A percentile compares a stretch with the other conserved stretches of the same genome.
phyloP scores from a whole-genome alignment of 2,888 invertebrate species.

The Cryptocheilus praepositus region DNA sequence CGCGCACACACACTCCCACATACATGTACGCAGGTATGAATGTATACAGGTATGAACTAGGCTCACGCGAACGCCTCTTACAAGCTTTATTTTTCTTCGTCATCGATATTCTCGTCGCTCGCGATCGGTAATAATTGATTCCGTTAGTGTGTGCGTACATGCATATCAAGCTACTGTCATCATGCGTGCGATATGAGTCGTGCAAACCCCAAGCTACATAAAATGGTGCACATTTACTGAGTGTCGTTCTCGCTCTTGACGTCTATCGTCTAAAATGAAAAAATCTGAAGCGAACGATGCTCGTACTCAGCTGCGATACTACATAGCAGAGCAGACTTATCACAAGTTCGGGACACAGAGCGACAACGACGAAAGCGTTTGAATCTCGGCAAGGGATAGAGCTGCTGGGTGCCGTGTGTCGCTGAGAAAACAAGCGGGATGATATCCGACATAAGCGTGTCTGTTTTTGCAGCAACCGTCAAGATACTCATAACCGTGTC shows the following conservation, averaged over 20 bases:
- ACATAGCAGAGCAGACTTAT: too few species aligned
- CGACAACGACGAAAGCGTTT: constrained; percentile 8
- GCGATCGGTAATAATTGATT: not conserved
- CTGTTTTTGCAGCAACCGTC: too few species aligned
- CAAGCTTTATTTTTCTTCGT: constrained; percentile 66
- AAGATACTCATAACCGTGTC: constrained; percentile 20
- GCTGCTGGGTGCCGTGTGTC: constrained; percentile 4
- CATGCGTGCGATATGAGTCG: constrained; percentile 37
- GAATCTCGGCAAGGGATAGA: not conserved
- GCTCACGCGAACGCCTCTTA: constrained; percentile 19
- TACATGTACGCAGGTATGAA: constrained; percentile 36
- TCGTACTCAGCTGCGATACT: too few species aligned
- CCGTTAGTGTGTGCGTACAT: constrained; percentile 1
- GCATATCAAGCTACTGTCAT: constrained; percentile 23
- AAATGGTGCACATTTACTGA: too few species aligned
- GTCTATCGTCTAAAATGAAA: too few species aligned
- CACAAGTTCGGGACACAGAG: not conserved
- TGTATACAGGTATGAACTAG: constrained; percentile 27
- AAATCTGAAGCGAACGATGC: too few species aligned
- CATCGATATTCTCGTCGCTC: constrained; percentile 4
- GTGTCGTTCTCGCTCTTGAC: constrained; percentile 10
- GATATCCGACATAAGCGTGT: too few species aligned
- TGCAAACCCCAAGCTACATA: constrained; percentile 18
- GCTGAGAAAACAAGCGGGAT: constrained; percentile 29
- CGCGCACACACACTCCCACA: constrained; percentile 10